phyloP scores from a whole-genome alignment of 2,113 vertebrate species.

The Seriola dumerili region DNA sequence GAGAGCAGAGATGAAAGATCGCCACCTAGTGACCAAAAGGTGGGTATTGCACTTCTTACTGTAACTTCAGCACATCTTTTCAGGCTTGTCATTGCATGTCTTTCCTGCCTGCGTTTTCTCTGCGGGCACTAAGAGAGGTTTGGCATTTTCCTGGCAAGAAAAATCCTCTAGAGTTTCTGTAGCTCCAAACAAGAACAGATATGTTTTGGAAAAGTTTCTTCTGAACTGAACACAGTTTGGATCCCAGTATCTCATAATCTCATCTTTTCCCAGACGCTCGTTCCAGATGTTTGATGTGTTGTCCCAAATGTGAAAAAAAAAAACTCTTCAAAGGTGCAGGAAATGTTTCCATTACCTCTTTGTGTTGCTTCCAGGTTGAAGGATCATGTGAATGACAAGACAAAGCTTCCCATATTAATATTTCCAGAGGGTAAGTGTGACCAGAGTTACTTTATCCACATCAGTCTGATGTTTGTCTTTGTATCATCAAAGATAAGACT shows the following conservation, averaged over 20 bases:
- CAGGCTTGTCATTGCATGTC: slow-evolving; percentile 8
- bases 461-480: slow-evolving; percentile 13
- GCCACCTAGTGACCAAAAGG: slow-evolving; percentile 96
- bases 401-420: slow-evolving; percentile 96
- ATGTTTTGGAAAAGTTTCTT: slow-evolving; percentile 30
- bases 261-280: neutral
- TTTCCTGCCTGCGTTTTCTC: slow-evolving; percentile 8
- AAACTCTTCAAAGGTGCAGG: slow-evolving; percentile 1
- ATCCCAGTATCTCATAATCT: slow-evolving; percentile 3
- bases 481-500: slow-evolving; percentile 26
- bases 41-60: slow-evolving; percentile 57
- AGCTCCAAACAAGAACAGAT: slow-evolving; percentile 27
- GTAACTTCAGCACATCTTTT: neutral
- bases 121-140: neutral
- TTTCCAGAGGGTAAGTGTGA: slow-evolving; percentile 83
- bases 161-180: neutral
- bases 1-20: slow-evolving; percentile 95
- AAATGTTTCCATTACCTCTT: slow-evolving; percentile 40
- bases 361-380: slow-evolving; percentile 85
- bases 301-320: slow-evolving; percentile 19
- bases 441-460: slow-evolving; percentile 21
- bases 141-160: slow-evolving; percentile 44
- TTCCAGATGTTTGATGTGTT: slow-evolving; percentile 37
- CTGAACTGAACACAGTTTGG: slow-evolving; percentile 29
- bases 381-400: slow-evolving; percentile 93